Percentiles rank a stretch among this genome's conserved stretches.
Evolutionary conservation across 1,140 invertebrate species (phyloP).

Genomic region (Lethrus apterus): DNA sequence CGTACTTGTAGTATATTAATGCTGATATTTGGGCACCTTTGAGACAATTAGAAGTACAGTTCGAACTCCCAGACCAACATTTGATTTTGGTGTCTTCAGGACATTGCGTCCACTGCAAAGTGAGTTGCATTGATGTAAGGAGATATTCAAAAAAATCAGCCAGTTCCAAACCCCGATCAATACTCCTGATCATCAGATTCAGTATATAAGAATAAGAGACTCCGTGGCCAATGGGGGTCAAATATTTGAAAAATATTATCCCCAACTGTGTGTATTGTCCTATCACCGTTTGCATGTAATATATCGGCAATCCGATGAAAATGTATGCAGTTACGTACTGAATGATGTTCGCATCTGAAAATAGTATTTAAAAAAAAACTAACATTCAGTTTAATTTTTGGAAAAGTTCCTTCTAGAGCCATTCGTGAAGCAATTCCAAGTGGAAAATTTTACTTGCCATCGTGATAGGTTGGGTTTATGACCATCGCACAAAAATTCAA

Average conservation of each 20-base stretch:
- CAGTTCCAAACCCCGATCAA: background rate
- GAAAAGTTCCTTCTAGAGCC: too few species aligned
- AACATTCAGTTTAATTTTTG: too few species aligned
- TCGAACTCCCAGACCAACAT: background rate
- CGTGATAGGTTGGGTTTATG: too few species aligned
- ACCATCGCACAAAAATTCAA: too few species aligned
- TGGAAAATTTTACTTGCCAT: too few species aligned
- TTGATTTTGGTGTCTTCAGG: background rate
- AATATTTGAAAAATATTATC: background rate
- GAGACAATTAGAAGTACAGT: background rate
- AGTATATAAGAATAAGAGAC: background rate
- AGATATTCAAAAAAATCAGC: constrained; percentile 4
- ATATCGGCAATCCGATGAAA: background rate
- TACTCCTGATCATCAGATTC: background rate
- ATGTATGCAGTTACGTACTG: background rate
- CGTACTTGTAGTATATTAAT: constrained; percentile 3
- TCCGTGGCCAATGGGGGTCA: background rate
- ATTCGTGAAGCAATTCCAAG: too few species aligned
- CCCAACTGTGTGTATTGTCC: constrained; percentile 8
- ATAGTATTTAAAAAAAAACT: too few species aligned
- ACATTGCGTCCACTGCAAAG: constrained; percentile 1
- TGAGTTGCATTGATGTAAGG: background rate
- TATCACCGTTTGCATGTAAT: constrained; percentile 1
- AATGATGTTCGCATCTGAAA: background rate
- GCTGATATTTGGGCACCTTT: background rate